phyloP scores from a whole-genome alignment of 2,797 vertebrate species.

The Apogon hyalosoma region DNA sequence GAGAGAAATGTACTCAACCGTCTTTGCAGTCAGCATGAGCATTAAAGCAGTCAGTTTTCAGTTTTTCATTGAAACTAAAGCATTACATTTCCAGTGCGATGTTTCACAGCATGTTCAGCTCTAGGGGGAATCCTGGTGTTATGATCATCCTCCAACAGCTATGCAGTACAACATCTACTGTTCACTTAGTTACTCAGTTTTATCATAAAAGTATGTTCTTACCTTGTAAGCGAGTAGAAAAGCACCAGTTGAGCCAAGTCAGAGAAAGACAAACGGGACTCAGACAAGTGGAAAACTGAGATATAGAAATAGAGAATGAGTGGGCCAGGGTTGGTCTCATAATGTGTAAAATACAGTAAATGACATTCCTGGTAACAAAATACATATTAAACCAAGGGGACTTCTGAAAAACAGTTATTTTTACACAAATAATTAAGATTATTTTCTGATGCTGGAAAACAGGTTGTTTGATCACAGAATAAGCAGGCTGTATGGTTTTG shows the following conservation, averaged over 20 bases:
- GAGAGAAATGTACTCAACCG: too few species aligned
- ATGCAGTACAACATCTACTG: too few species aligned
- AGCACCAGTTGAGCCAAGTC: conserved; percentile 85
- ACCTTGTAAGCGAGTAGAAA: conserved; percentile 90
- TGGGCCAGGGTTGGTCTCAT: conserved; percentile 15
- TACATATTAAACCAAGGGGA: neutral
- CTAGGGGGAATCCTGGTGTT: neutral
- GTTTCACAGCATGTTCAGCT: too few species aligned
- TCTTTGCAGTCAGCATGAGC: too few species aligned
- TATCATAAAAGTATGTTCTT: conserved; percentile 22
- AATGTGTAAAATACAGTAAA: neutral
- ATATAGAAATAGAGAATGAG: conserved; percentile 32
- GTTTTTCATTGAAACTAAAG: too few species aligned
- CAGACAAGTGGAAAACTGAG: conserved; percentile 83
- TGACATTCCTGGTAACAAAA: conserved; percentile 34
- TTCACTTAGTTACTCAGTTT: too few species aligned
- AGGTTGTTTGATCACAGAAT: neutral
- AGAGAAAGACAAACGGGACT: conserved; percentile 86
- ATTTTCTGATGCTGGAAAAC: neutral
- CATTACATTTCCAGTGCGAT: too few species aligned
- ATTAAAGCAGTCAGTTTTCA: too few species aligned
- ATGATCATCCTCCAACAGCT: neutral
- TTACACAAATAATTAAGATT: neutral
- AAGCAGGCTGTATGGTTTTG: neutral
- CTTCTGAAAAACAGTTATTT: conserved; percentile 20